Percentiles rank a stretch among this genome's conserved stretches.
These are phyloP conservation scores for Myodes glareolus DNA, from an alignment of 2,113 vertebrate species.

Conservation along the genomic window DNA sequence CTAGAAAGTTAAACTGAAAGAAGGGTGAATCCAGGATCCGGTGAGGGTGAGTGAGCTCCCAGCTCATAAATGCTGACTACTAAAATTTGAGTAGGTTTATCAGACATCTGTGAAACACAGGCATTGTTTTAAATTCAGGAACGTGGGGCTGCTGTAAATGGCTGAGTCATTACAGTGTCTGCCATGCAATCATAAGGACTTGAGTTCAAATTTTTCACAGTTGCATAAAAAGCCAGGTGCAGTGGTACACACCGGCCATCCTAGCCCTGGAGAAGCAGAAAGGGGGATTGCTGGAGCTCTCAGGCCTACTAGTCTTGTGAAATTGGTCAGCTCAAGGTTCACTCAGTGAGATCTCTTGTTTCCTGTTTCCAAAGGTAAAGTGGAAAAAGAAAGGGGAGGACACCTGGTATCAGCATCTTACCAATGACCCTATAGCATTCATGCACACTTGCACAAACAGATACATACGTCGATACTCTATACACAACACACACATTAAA, in stretches of 20 bases:
- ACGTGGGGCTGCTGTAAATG: background rate
- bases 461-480: no score
- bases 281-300: background rate
- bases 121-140: background rate
- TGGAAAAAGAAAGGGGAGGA: background rate
- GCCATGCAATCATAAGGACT: background rate
- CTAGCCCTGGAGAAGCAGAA: background rate
- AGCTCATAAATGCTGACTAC: background rate
- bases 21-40: background rate
- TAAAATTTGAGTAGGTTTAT: background rate
- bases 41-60: background rate
- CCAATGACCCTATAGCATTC: background rate
- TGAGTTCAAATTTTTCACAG: no score
- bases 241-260: background rate
- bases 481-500: no score
- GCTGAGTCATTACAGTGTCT: background rate
- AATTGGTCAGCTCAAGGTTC: background rate
- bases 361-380: background rate
- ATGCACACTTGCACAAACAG: background rate
- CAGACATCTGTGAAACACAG: background rate
- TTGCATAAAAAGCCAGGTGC: background rate
- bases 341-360: background rate
- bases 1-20: background rate
- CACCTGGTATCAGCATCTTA: background rate
- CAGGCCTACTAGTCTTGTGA: background rate